phyloP scores from a whole-genome alignment of 2,888 invertebrate genomes.

The Lasioglossum malachurum region DNA sequence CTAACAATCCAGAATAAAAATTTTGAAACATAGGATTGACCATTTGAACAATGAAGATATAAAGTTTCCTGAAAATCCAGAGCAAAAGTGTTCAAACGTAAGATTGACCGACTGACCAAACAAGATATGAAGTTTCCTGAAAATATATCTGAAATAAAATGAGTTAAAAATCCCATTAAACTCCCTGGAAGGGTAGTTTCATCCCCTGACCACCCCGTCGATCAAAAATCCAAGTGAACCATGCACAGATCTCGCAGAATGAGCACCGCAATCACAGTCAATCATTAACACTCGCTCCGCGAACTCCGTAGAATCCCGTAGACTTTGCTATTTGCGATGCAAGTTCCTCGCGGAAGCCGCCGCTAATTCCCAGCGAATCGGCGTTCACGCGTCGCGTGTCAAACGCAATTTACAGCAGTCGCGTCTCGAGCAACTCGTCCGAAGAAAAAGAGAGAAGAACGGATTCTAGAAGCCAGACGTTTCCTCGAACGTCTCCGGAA shows the following conservation, averaged over 20 bases:
- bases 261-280: not conserved
- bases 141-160: no score
- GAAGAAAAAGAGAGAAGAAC: slow-evolving; percentile 5
- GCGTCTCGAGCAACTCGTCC: not conserved
- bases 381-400: slow-evolving; percentile 43
- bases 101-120: not conserved
- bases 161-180: no score
- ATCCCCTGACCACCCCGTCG: no score
- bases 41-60: not conserved
- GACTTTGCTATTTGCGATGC: not conserved
- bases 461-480: not conserved
- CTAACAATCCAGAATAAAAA: not conserved
- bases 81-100: not conserved
- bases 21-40: not conserved
- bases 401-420: slow-evolving; percentile 22
- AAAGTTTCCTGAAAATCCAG: not conserved
- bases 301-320: not conserved
- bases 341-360: not conserved
- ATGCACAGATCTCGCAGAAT: no score
- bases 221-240: no score
- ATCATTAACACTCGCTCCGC: not conserved
- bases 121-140: not conserved
- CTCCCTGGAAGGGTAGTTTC: not conserved
- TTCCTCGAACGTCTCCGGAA: not conserved
- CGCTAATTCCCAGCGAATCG: slow-evolving; percentile 20